Base-by-base conservation (phyloP, 2,797 vertebrate genomes). In the Sarcoramphus papa region DNA sequence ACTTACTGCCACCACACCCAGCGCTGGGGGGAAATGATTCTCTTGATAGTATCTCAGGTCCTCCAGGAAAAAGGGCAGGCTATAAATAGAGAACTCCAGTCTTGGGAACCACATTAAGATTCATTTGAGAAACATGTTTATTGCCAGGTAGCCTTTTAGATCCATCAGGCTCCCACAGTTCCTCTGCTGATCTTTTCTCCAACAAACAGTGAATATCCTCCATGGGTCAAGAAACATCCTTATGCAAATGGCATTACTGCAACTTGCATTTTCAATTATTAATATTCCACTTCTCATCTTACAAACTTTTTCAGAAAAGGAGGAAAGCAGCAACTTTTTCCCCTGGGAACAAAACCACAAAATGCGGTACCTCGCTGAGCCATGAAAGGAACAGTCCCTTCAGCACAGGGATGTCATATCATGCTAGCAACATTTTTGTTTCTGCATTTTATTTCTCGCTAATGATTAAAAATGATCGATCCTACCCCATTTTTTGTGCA, bases 201-300 rank as follows among this genome's bases (percentile, higher is more conserved):
- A 92, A 43, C 43, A 59, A 88, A 68, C 53, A 82, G 50, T 56
- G 82, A 84, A 63, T 73, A 92, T 84, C 37, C 40, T 91, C 92
- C 47, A 21, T 33, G 65, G 70, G 79, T 95, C 96, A 96, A 91
- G 92, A 94, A 95, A 91, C 64, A 92, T 63, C 73, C 75, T 92
- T 81, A 96, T 72, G 89, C 82, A 95, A 96, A 96, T 65, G 33
- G 59, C 19, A 92, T 82, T 91, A 86, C 51, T 56, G 43, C 50
- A 81, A 74, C 89, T 91, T 84, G 67, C 69, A 78, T 93, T 93
- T 93, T 96, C 78, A 89, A 70, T 94, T 95, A 90, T 96, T 96
- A 96, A 95, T 81, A 85, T 83, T 94, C 63, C 22, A 57, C 73
- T 85, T 82, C 91, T 91, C 6, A 0, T 86, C 78, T 91, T 89